A percentile compares a stretch with the other conserved stretches of the same genome.
These are phyloP conservation scores for Thalassaphorura encarpata DNA, from an alignment of 1,140 invertebrate species.

Conservation along the genomic window DNA sequence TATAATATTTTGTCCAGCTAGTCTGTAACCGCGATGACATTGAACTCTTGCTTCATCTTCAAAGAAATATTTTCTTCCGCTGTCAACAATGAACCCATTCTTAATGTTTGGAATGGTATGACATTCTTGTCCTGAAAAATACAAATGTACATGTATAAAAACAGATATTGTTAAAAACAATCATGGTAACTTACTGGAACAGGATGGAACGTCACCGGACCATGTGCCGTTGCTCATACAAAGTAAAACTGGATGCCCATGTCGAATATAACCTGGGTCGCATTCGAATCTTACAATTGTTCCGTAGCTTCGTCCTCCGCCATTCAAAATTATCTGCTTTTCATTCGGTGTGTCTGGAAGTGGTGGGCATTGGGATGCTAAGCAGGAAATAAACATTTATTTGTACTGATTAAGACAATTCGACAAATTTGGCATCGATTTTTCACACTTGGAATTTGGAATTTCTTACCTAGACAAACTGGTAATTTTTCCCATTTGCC, in stretches of 20 bases:
- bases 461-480: constrained; percentile 57
- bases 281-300: constrained; percentile 92
- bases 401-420: too few relatives aligned
- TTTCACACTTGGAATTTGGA: not conserved
- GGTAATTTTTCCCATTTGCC: constrained; percentile 86
- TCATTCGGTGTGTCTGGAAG: constrained; percentile 77
- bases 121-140: constrained; percentile 57
- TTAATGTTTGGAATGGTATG: constrained; percentile 67
- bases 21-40: constrained; percentile 78
- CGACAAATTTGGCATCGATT: not conserved
- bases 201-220: constrained; percentile 82
- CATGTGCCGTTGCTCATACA: constrained; percentile 96
- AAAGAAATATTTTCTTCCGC: constrained; percentile 62
- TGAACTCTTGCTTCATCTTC: constrained; percentile 87
- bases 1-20: constrained; percentile 74
- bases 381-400: too few relatives aligned
- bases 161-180: not conserved
- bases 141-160: not conserved
- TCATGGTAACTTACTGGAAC: constrained; percentile 54
- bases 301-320: constrained; percentile 85
- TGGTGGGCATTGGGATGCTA: constrained; percentile 84
- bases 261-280: constrained; percentile 79
- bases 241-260: constrained; percentile 76
- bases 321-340: constrained; percentile 79
- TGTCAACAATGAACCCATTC: constrained; percentile 73